phyloP scores from a whole-genome alignment of 2,888 invertebrate species.

The Andrena hattorfiana region DNA sequence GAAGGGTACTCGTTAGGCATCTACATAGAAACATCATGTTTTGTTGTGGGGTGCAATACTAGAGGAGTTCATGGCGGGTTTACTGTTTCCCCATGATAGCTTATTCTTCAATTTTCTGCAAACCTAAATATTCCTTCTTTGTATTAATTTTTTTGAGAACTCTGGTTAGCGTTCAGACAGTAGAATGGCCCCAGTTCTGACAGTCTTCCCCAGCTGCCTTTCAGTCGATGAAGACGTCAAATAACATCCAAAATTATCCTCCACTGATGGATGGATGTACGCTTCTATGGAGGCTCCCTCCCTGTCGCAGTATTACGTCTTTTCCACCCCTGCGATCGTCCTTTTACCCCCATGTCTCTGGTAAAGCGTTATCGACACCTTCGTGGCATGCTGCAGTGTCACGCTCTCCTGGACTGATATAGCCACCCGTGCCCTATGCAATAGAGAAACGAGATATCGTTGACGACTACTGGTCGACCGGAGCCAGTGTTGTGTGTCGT shows the following conservation, averaged over 20 bases:
- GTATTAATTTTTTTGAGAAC: not conserved
- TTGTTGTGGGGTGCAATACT: not conserved
- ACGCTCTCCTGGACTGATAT: constrained; percentile 29
- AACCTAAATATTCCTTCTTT: not conserved
- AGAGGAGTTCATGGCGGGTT: not conserved
- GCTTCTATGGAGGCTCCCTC: constrained; percentile 5
- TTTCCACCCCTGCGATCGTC: not conserved
- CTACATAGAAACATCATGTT: not conserved
- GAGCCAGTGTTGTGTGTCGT: constrained; percentile 71
- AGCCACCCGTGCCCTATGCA: constrained; percentile 43
- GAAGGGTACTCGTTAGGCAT: not conserved
- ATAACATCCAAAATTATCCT: constrained; percentile 59
- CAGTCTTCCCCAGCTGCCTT: not conserved
- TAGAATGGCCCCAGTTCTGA: constrained; percentile 14
- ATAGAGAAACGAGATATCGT: constrained; percentile 76
- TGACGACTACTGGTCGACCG: constrained; percentile 62
- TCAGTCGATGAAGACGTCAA: constrained; percentile 68
- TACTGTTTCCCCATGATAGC: not conserved
- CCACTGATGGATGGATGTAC: constrained; percentile 75
- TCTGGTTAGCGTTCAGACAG: constrained; percentile 7
- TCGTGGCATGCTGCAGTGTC: constrained; percentile 40
- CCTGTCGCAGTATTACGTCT: constrained; percentile 20
- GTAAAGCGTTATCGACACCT: constrained; percentile 62
- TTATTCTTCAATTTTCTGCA: not conserved
- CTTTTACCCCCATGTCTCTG: constrained; percentile 20